Percentiles rank a stretch among this genome's conserved stretches.
Evolutionary conservation across 2,888 invertebrate species (phyloP).

Genomic region (Platycheirus rosarum): DNA sequence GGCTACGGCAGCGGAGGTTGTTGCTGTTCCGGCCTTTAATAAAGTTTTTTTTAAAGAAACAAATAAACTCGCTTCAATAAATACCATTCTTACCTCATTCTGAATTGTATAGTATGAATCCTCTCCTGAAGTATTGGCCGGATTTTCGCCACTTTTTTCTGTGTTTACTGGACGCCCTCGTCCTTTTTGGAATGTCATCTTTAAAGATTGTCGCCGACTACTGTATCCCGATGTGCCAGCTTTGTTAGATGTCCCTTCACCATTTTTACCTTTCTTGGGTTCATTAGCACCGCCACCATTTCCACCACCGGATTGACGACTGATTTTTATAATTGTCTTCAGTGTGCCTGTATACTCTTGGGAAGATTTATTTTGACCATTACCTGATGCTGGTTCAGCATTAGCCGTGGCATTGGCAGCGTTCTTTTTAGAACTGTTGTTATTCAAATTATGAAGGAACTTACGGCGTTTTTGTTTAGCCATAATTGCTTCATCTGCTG

Average conservation of each 20-base stretch:
- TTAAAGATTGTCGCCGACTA: constrained; percentile 86
- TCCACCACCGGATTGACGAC: constrained; percentile 81
- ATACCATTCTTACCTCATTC: constrained; percentile 84
- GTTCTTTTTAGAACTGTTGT: constrained; percentile 73
- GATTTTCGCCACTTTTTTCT: constrained; percentile 78
- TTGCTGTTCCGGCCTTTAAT: constrained; percentile 84
- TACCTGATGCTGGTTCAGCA: constrained; percentile 53
- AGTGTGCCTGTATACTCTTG: constrained; percentile 89
- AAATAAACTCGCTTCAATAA: too few relatives aligned
- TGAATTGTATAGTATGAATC: constrained; percentile 88
- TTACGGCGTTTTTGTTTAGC: constrained; percentile 84
- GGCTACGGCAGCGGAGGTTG: constrained; percentile 65
- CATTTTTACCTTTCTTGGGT: constrained; percentile 71
- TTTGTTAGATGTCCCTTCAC: constrained; percentile 52
- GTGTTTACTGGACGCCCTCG: constrained; percentile 84
- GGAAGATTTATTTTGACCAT: constrained; percentile 75
- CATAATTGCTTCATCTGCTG: constrained; percentile 87
- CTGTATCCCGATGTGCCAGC: constrained; percentile 62
- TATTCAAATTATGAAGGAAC: constrained; percentile 77
- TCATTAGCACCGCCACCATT: constrained; percentile 64
- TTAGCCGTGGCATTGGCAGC: constrained; percentile 43
- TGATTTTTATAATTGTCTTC: constrained; percentile 92
- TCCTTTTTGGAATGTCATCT: constrained; percentile 91
- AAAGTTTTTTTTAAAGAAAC: too few relatives aligned
- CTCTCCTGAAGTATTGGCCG: constrained; percentile 77